Base-by-base conservation (phyloP, 2,888 invertebrate genomes). In the Oscheius sp. region DNA sequence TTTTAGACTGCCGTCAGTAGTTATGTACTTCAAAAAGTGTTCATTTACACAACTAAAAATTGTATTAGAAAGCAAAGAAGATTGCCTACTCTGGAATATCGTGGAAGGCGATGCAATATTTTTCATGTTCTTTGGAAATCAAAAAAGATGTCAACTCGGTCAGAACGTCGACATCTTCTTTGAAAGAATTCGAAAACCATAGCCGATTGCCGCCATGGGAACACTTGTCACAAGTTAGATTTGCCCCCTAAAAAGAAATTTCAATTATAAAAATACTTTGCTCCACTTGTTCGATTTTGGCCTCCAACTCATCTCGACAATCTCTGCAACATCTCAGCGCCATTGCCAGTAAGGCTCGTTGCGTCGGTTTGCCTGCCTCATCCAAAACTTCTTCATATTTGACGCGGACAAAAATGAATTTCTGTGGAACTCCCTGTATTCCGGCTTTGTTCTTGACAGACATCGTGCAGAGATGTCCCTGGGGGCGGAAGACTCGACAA, bases 401-500 rank as follows among this genome's bases (percentile, higher is more conserved):
- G 7, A 71, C 49, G 1, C 35, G 61, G 61, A 71, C 53, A 21
- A 52, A 71, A 2, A 71, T 46, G 9, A 53, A 9, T 21, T 71
- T 71, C 16, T 71, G 61, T 16, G 35, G 18, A 9, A 23, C 53
- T 23, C 46, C 23, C n/a, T 45, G 45, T 35, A 35, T 35, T 35
- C 35, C 35, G 6, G 21, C 63, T 12, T 49, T 29, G 16, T 61
- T 41, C 59, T 71, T 71, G 16, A n/a, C 23, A 0, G 71, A 35
- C 63, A 71, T 46, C 2, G 25, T 49, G 35, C 71, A 71, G 9
- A 18, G 21, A 35, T 71, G 71, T n/a, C 71, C 71, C 35, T 71
- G 59, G 6, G 46, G 61, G 1, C 63, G 46, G 27, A 29, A 12
- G 16, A 61, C 29, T 25, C 46, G 46, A 46, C 71, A 71, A 25